A percentile compares a stretch with the other conserved stretches of the same genome.
These are phyloP conservation scores for Cavia porcellus DNA, from an alignment of 2,113 vertebrate genomes.

Conservation along the genomic window DNA sequence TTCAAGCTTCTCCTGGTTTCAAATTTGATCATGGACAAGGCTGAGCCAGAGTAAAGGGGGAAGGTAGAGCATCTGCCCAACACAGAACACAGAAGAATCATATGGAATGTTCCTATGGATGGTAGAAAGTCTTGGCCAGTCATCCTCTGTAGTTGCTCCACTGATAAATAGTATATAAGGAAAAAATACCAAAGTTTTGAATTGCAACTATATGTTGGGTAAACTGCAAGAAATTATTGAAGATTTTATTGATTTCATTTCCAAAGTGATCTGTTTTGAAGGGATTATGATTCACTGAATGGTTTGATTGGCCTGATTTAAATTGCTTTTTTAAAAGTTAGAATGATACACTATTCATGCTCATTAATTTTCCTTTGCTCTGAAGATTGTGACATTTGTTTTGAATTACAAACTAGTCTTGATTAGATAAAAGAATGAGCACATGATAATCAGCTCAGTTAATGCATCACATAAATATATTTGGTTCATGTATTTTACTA, in stretches of 20 bases:
- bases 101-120: not conserved
- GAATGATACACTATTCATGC: slow-evolving; percentile 56
- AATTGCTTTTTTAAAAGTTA: slow-evolving; percentile 1
- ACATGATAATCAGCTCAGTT: slow-evolving; percentile 72
- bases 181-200: not conserved
- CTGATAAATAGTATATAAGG: not conserved
- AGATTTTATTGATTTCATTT: slow-evolving; percentile 28
- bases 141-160: not conserved
- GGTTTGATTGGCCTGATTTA: slow-evolving; percentile 30
- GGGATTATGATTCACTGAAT: slow-evolving; percentile 3
- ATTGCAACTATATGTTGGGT: not conserved
- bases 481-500: slow-evolving; percentile 72
- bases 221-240: not conserved
- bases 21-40: not conserved
- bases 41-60: not conserved
- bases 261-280: slow-evolving; percentile 38
- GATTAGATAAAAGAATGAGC: slow-evolving; percentile 72
- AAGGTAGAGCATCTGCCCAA: not conserved
- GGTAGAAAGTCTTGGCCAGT: not conserved
- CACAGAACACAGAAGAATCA: not conserved
- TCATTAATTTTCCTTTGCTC: slow-evolving; percentile 66
- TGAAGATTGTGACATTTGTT: slow-evolving; percentile 74
- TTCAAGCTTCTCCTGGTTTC: slow-evolving; percentile 26
- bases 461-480: slow-evolving; percentile 75
- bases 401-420: slow-evolving; percentile 77